phyloP scores from a whole-genome alignment of 2,113 vertebrate genomes.

The Pluvialis apricaria region DNA sequence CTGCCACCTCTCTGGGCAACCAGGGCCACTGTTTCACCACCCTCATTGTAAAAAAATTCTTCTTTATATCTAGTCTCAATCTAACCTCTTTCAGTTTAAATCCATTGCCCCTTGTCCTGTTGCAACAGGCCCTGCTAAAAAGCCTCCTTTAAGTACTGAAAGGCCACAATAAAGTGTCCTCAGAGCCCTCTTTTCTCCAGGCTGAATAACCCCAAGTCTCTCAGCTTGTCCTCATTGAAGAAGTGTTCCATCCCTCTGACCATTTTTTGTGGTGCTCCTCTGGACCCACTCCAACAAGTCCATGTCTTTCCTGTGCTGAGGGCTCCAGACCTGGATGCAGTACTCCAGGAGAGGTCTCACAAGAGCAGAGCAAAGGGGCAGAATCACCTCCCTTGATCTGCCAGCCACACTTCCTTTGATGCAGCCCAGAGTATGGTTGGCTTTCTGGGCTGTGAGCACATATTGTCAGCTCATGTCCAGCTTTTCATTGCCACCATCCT shows the following conservation, averaged over 20 bases:
- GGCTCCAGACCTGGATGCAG: neutral
- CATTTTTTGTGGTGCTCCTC: neutral
- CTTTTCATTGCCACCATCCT: no score
- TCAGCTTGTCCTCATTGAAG: neutral
- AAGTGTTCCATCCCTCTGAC: neutral
- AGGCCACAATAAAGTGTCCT: neutral
- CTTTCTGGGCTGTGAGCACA: no score
- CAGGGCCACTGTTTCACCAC: neutral
- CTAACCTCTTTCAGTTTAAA: neutral
- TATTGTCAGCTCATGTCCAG: no score
- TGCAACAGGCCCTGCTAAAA: neutral
- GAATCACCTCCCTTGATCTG: neutral
- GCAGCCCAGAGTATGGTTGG: neutral
- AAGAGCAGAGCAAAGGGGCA: neutral
- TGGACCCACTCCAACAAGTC: neutral
- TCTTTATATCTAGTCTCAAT: neutral
- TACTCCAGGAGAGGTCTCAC: neutral
- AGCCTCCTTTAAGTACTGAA: neutral
- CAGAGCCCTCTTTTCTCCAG: neutral
- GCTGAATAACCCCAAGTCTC: neutral
- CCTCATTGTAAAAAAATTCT: neutral
- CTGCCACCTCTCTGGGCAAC: neutral
- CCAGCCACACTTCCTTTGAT: neutral
- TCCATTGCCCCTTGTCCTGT: neutral
- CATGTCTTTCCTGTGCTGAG: neutral